Percentiles rank a stretch among this genome's conserved stretches.
These are phyloP conservation scores for Callipepla californica DNA, from an alignment of 2,113 vertebrate species.

Conservation along the genomic window DNA sequence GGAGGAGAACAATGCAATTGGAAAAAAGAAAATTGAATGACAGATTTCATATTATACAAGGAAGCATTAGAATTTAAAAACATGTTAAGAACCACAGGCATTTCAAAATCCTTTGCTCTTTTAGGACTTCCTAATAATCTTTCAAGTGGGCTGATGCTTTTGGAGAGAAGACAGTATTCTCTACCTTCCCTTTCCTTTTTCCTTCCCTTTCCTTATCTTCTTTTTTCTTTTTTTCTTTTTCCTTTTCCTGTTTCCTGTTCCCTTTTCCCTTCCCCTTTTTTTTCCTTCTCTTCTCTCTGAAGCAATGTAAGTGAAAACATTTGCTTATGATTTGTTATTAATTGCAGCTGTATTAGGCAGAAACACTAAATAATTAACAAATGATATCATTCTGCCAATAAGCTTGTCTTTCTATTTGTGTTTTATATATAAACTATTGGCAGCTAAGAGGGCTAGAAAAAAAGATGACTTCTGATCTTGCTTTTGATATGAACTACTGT, in stretches of 20 bases:
- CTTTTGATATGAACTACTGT: background rate
- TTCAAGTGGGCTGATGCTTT: background rate
- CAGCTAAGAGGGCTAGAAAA: background rate
- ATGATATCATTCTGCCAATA: background rate
- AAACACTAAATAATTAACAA: background rate
- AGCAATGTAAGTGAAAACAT: background rate
- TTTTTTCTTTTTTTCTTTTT: too few species aligned
- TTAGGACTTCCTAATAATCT: background rate
- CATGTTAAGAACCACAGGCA: background rate
- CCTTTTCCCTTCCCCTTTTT: background rate
- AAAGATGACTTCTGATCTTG: background rate
- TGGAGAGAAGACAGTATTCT: background rate
- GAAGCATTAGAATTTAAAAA: background rate
- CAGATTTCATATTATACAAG: background rate
- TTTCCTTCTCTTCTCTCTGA: background rate
- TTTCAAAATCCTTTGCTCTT: background rate
- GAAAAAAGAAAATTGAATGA: background rate
- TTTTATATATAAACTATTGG: background rate
- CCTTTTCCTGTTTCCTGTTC: too few species aligned
- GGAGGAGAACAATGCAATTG: background rate
- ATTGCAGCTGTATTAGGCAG: background rate
- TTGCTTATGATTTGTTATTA: background rate
- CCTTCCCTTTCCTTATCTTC: background rate
- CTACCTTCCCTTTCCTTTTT: background rate
- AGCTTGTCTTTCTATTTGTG: background rate